Evolutionary conservation across 2,797 vertebrate genomes (phyloP).

Genomic region (Taenioides sp.): DNA sequence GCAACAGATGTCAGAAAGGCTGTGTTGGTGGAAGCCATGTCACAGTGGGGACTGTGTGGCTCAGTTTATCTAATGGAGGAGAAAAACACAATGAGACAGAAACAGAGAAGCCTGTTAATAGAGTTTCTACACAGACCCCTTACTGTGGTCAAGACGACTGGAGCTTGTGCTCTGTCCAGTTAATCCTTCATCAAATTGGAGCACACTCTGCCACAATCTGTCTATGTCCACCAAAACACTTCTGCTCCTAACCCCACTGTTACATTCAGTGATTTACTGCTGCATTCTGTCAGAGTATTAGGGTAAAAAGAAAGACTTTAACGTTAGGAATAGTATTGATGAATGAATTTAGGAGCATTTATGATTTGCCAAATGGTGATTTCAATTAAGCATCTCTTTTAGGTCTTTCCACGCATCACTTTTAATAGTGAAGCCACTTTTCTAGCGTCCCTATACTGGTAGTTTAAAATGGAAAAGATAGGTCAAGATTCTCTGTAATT

Average conservation of each 20-base stretch:
- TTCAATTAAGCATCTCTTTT: background rate
- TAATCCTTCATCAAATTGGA: constrained; percentile 31
- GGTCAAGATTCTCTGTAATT: too few relatives aligned
- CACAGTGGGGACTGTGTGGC: constrained; percentile 37
- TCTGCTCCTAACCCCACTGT: background rate
- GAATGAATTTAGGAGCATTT: too few relatives aligned
- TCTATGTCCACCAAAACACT: constrained; percentile 7
- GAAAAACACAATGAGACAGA: constrained; percentile 50
- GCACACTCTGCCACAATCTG: constrained; percentile 30
- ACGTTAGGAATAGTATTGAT: background rate
- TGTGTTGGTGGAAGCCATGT: constrained; percentile 36
- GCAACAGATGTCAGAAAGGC: constrained; percentile 65
- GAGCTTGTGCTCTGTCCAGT: constrained; percentile 30
- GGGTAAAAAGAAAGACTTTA: background rate
- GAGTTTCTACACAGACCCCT: constrained; percentile 34
- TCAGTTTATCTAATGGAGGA: constrained; percentile 56
- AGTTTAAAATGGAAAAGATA: too few relatives aligned
- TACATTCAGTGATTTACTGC: background rate
- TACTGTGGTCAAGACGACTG: constrained; percentile 39
- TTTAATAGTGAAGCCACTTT: background rate
- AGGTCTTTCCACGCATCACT: background rate
- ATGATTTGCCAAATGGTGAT: too few relatives aligned
- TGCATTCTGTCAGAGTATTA: background rate
- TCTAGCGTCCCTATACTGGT: too few relatives aligned
- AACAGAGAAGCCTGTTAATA: constrained; percentile 39